Base-by-base conservation (phyloP, 2,888 invertebrate genomes). In the Taphrorychus bicolor region DNA sequence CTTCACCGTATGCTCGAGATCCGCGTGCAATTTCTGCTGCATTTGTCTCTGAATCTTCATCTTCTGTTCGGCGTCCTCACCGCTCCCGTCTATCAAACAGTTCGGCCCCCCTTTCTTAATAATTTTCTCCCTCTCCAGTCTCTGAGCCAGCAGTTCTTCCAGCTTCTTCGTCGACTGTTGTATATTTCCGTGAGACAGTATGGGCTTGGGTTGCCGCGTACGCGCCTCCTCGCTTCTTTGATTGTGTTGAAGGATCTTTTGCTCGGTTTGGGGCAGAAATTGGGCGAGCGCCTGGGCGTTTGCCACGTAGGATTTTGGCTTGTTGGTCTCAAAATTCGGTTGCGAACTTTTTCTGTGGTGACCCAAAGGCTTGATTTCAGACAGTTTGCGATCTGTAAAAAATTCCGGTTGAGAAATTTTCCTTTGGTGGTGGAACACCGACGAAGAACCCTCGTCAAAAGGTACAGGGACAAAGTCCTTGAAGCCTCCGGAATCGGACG, bases 1-100 rank as follows among this genome's bases (percentile, higher is more conserved):
- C 71, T 83, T 83, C 16, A 84, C 84, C 9, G 84, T 83, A 71
- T 83, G 81, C 70, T 83, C 82, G 71, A 84, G 75, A 77, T 84
- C 84, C 9, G 83, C 82, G 51, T 83, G 83, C 48, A 84, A 71
- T 73, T 83, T 83, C 64, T 81, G 82, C 66, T 84, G 83, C 57
- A 84, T 79, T 73, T 83, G 82, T 66, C 81, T 81, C 69, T 83
- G 82, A n/a, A 82, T 75, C 65, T 74, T 70, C 77, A 82, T 77
- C 70, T 82, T 81, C 71, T 82, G 80, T 23, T 82, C 81, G 16
- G 79, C 76, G 62, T 82, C 82, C 56, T 77, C 76, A 48, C 77
- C 78, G 58, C 79, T 79, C 3, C 80, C 81, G 60, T 80, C 81
- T 3, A 75, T 59, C 41, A 76, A 63, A 57, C 78, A 78, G 42